Evolutionary conservation across 2,797 vertebrate species (phyloP).

Genomic region (Columba guinea): DNA sequence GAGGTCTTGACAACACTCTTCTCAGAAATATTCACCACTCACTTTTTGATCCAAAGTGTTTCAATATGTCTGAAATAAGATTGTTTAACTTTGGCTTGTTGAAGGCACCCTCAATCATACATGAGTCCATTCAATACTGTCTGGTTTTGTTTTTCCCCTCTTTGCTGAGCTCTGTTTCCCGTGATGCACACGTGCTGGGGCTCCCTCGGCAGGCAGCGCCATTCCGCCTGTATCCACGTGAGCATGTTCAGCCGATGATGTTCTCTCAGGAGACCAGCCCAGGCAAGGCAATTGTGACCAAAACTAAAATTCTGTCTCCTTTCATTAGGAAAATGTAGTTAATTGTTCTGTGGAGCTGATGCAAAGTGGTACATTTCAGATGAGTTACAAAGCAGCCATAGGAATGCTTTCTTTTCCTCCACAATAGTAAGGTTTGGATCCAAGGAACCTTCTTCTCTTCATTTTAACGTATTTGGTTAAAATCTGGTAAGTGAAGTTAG

Average conservation of each 20-base stretch:
- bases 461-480: neutral
- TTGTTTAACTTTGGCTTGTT: neutral
- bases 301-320: neutral
- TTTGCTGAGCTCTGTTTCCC: neutral
- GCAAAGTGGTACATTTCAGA: neutral
- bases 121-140: neutral
- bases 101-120: neutral
- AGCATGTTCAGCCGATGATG: fast-evolving
- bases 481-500: neutral
- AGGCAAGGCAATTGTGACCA: neutral
- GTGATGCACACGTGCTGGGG: fast-evolving
- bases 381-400: neutral
- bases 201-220: neutral
- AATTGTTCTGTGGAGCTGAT: neutral
- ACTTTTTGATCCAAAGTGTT: neutral
- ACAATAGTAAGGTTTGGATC: neutral
- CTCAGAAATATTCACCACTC: neutral
- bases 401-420: neutral
- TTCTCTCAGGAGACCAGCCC: neutral
- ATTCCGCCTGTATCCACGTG: neutral
- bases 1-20: neutral
- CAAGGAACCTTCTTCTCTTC: neutral
- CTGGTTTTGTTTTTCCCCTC: neutral
- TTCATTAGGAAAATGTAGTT: neutral
- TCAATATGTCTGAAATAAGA: neutral